Conservation (phyloP, 1,140 invertebrate species). For the Ectropis grisescens region DNA sequence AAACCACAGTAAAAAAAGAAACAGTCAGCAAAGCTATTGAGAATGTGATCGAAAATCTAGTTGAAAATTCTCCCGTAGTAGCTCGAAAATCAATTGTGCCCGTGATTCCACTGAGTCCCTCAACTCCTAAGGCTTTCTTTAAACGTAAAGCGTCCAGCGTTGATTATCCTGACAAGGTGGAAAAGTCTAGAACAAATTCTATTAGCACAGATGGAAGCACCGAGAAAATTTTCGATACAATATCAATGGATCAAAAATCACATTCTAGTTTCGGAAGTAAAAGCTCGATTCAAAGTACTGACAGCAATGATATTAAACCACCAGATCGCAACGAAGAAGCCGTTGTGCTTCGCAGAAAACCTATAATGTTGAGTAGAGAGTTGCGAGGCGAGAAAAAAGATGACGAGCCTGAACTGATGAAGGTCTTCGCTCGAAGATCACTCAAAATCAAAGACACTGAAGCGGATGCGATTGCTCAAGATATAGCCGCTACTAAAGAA, state of each 20-base stretch:
- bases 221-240: constrained; percentile 57
- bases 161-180: constrained; percentile 40
- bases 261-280: constrained; percentile 64
- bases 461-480: constrained; percentile 70
- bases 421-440: constrained; percentile 83
- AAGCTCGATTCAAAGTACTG: constrained; percentile 69
- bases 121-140: constrained; percentile 49
- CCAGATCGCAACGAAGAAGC: constrained; percentile 50
- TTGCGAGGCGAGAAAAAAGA: constrained; percentile 65
- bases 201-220: constrained; percentile 53
- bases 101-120: constrained; percentile 35
- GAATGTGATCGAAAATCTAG: constrained; percentile 19
- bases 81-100: constrained; percentile 19
- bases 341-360: constrained; percentile 58
- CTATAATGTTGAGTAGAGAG: constrained; percentile 35
- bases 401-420: constrained; percentile 82
- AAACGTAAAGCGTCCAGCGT: constrained; percentile 51
- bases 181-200: constrained; percentile 51
- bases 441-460: constrained; percentile 81
- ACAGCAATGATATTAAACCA: constrained; percentile 49
- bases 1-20: constrained; percentile 21
- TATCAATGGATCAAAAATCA: constrained; percentile 61
- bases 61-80: constrained; percentile 12
- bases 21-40: constrained; percentile 30
- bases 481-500: constrained; percentile 56